A percentile compares a stretch with the other conserved stretches of the same genome.
Evolutionary conservation across 2,113 vertebrate species (phyloP).

Genomic region (Calypte anna): DNA sequence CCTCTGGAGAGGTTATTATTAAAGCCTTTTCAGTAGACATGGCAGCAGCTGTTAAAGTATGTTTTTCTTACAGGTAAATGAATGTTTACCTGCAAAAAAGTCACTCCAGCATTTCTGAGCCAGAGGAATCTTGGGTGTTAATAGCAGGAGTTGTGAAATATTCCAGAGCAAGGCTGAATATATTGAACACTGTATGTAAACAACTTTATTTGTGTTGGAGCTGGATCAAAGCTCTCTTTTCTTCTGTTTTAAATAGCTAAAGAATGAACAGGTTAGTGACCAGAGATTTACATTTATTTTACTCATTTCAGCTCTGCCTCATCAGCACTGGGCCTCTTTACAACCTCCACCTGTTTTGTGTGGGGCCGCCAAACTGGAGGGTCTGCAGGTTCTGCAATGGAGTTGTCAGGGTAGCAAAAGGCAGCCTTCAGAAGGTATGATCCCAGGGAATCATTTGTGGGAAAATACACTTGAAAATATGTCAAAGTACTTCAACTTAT

Average conservation of each 20-base stretch:
- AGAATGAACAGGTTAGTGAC: conserved; percentile 53
- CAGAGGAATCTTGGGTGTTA: conserved; percentile 35
- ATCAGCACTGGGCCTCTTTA: conserved; percentile 3
- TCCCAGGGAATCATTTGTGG: not conserved
- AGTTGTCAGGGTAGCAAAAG: not conserved
- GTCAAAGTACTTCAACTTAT: not conserved
- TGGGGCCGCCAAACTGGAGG: not conserved
- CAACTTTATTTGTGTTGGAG: conserved; percentile 64
- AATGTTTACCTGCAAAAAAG: conserved; percentile 41
- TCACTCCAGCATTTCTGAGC: conserved; percentile 23
- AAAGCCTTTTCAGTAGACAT: conserved; percentile 22
- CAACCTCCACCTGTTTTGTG: conserved; percentile 34
- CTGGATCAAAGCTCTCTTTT: conserved; percentile 62
- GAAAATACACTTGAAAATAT: not conserved
- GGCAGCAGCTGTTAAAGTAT: not conserved
- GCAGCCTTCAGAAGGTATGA: not conserved
- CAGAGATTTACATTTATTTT: conserved; percentile 20
- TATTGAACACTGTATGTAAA: conserved; percentile 12
- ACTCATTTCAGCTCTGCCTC: not conserved
- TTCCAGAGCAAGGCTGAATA: conserved; percentile 24
- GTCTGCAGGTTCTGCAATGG: not conserved
- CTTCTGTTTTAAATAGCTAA: conserved; percentile 25
- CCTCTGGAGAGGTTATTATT: conserved; percentile 38
- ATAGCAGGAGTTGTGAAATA: conserved; percentile 38
- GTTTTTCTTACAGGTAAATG: conserved; percentile 20